phyloP scores from a whole-genome alignment of 2,113 vertebrate species.

The Psophia crepitans region DNA sequence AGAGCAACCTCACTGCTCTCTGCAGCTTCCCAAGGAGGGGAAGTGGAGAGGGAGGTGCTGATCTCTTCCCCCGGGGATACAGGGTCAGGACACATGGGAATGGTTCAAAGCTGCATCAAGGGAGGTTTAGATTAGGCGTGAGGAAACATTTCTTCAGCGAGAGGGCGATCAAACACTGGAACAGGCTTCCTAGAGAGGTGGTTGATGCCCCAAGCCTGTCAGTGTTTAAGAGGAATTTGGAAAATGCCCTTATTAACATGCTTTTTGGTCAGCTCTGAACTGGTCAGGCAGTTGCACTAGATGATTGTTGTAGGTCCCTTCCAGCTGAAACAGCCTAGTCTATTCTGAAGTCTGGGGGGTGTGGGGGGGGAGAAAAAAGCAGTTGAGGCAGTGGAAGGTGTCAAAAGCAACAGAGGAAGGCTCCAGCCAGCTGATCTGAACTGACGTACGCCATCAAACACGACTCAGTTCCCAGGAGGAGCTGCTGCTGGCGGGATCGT shows the following conservation, averaged over 20 bases:
- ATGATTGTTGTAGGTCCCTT: not conserved
- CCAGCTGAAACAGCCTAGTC: not conserved
- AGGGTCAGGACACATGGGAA: accelerated
- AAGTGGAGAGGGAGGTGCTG: not conserved
- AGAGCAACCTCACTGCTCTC: not conserved
- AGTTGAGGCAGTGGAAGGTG: not conserved
- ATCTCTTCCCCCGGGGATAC: not conserved
- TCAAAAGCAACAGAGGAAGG: not conserved
- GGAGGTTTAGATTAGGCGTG: not conserved
- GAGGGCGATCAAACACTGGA: not conserved
- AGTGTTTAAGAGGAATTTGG: not conserved
- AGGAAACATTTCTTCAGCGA: not conserved
- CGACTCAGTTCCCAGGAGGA: not conserved
- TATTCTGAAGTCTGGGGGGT: not conserved
- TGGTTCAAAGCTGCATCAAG: not conserved
- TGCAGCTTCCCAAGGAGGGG: not conserved
- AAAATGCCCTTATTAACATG: not conserved
- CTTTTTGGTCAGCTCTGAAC: not conserved
- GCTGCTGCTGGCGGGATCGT: not conserved
- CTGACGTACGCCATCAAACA: not conserved
- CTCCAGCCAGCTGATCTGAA: not conserved
- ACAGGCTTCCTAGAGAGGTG: not conserved
- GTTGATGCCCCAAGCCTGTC: not conserved
- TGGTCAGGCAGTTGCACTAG: not conserved
- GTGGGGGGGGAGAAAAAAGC: too few species aligned